phyloP scores from a whole-genome alignment of 2,797 vertebrate species.

The Onychomys leucogaster region DNA sequence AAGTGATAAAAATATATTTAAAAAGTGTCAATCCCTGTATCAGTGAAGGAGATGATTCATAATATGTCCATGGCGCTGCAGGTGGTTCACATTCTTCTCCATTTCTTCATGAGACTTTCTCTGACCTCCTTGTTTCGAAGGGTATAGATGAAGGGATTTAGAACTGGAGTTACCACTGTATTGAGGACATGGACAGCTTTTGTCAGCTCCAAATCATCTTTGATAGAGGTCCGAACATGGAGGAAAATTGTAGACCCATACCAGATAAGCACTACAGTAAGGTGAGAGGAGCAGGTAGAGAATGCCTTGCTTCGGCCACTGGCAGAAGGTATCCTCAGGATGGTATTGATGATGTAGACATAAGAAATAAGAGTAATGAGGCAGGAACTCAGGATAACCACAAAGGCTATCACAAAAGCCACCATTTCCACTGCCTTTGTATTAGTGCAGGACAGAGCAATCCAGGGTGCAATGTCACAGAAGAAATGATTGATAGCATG shows the following conservation, averaged over 20 bases:
- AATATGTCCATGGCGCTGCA: accelerated
- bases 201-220: constrained; percentile 51
- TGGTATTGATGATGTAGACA: constrained; percentile 64
- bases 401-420: constrained; percentile 54
- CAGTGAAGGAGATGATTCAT: accelerated
- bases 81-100: neutral
- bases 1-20: neutral
- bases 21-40: neutral
- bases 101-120: constrained; percentile 56
- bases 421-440: constrained; percentile 8
- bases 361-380: constrained; percentile 74
- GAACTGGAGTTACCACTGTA: constrained; percentile 66
- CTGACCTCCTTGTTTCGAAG: constrained; percentile 64
- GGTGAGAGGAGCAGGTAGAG: constrained; percentile 76
- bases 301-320: constrained; percentile 73
- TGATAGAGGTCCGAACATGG: constrained; percentile 63
- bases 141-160: constrained; percentile 73
- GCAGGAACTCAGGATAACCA: constrained; percentile 75
- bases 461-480: constrained; percentile 76
- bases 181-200: constrained; percentile 66
- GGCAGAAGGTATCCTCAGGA: constrained; percentile 64
- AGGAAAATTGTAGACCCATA: constrained; percentile 65
- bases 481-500: constrained; percentile 56
- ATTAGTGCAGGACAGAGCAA: constrained; percentile 62
- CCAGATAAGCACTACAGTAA: constrained; percentile 70